Base-by-base conservation (phyloP, 2,113 vertebrate genomes). In the Oncorhynchus tshawytscha region DNA sequence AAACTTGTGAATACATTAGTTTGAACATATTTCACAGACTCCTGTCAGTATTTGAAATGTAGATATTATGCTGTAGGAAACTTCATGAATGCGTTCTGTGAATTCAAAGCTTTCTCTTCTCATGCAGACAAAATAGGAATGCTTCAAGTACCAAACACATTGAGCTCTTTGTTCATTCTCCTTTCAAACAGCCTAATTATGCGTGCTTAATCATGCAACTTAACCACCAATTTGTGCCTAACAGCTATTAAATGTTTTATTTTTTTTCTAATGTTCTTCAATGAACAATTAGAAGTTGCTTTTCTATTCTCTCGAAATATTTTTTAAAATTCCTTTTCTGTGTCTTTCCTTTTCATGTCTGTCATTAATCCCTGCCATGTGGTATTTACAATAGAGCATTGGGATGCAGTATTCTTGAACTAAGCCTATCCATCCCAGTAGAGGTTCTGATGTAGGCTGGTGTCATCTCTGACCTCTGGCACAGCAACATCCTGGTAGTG, bases 111-210 rank as follows among this genome's bases (percentile, higher is more conserved):
- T 18, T 65, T 60, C 27, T 57, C 54, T 67, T 67, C 65, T 67
- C 24, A 31, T 27, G 25, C 64, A 66, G 24, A 66, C 11, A 66
- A 66, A 67, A 25, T 27, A 25, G 13, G 12, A 66, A 66, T 29
- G 25, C 64, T 27, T 66, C 65, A 29, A 48, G 51, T 74, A 29
- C 70, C 48, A 71, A 70, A 82, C 77, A 73, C 65, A 27, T 27
- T 75, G 54, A 64, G 25, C 25, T 75, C 67, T 77, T 78, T 72
- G 73, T 84, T 76, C 48, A 34, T 2, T 68, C 54, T 77, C 27
- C 39, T 67, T 15, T 73, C 29, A 68, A 57, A 76, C 22, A 49
- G 29, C 49, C 25, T 76, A 80, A 77, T 78, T 81, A 79, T 80
- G 5, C 24, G 62, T 31, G 49, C 54, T 78, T 70, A 54, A 83